Conservation (phyloP, 2,888 invertebrate genomes). For the Trichopria drosophilae region DNA sequence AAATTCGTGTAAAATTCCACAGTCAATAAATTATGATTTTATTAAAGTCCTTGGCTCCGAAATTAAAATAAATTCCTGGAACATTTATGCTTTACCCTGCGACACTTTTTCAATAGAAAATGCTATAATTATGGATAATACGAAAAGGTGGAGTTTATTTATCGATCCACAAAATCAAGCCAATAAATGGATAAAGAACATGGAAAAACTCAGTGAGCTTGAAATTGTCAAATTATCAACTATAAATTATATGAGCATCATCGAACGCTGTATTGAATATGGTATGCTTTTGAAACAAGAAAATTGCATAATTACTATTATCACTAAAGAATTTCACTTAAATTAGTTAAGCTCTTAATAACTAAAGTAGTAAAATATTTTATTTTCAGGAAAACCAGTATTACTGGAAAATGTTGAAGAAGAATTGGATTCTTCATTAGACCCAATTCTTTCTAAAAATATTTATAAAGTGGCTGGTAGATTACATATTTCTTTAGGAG, state of each 20-base stretch:
- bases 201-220: slow-evolving; percentile 74
- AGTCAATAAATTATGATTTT: slow-evolving; percentile 74
- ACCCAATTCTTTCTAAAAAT: slow-evolving; percentile 75
- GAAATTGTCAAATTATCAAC: slow-evolving; percentile 75
- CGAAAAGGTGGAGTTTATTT: slow-evolving; percentile 77
- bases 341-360: not conserved
- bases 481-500: slow-evolving; percentile 76
- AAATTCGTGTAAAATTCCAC: slow-evolving; percentile 72
- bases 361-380: not conserved
- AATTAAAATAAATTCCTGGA: slow-evolving; percentile 85
- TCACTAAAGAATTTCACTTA: not conserved
- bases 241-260: slow-evolving; percentile 72
- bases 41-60: slow-evolving; percentile 78
- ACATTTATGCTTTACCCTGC: slow-evolving; percentile 76
- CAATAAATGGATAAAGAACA: slow-evolving; percentile 82
- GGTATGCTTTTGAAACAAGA: slow-evolving; percentile 56
- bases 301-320: not conserved
- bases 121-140: slow-evolving; percentile 79
- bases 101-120: slow-evolving; percentile 84
- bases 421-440: slow-evolving; percentile 76
- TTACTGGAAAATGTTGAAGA: slow-evolving; percentile 78
- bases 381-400: slow-evolving; percentile 65
- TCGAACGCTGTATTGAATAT: slow-evolving; percentile 75
- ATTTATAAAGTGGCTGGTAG: slow-evolving; percentile 75
- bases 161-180: slow-evolving; percentile 86